These are phyloP conservation scores for Zaprionus taronus DNA, from an alignment of 1,140 invertebrate species.

Conservation along the genomic window DNA sequence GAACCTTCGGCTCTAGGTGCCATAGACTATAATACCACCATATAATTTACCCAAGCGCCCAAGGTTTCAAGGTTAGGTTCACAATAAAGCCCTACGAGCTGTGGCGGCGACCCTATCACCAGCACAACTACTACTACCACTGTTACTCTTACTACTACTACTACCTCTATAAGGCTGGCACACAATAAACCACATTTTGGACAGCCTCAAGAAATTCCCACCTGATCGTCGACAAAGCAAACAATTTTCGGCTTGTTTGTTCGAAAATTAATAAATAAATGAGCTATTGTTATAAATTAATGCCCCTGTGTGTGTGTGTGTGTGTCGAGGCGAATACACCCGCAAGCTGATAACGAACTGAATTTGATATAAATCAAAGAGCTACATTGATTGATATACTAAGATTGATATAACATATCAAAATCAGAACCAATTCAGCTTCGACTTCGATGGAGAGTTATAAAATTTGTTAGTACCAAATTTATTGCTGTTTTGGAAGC, in stretches of 20 bases:
- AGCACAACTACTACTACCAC: constrained; percentile 15
- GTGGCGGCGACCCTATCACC: not conserved
- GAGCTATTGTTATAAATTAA: constrained; percentile 64
- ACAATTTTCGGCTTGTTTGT: constrained; percentile 66
- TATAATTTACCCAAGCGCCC: constrained; percentile 31
- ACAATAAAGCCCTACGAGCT: constrained; percentile 2
- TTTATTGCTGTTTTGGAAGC: not conserved
- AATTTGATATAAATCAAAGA: constrained; percentile 20
- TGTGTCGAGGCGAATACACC: constrained; percentile 36
- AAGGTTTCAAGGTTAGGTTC: constrained; percentile 38
- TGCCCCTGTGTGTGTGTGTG: constrained; percentile 5
- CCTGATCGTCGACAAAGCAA: constrained; percentile 34
- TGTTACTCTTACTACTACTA: constrained; percentile 18
- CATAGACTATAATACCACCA: constrained; percentile 31
- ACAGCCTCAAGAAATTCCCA: constrained; percentile 53
- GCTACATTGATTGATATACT: not conserved
- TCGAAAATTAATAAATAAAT: constrained; percentile 63
- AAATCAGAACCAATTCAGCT: not conserved
- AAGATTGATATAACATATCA: not conserved
- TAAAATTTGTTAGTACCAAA: not conserved
- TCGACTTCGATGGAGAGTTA: not conserved
- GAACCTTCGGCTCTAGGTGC: constrained; percentile 35
- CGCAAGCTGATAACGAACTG: constrained; percentile 7
- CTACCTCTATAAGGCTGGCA: constrained; percentile 18
- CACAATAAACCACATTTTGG: constrained; percentile 47